Evolutionary conservation across 2,888 invertebrate species (phyloP).

Genomic region (Drosophila vallismaia): DNA sequence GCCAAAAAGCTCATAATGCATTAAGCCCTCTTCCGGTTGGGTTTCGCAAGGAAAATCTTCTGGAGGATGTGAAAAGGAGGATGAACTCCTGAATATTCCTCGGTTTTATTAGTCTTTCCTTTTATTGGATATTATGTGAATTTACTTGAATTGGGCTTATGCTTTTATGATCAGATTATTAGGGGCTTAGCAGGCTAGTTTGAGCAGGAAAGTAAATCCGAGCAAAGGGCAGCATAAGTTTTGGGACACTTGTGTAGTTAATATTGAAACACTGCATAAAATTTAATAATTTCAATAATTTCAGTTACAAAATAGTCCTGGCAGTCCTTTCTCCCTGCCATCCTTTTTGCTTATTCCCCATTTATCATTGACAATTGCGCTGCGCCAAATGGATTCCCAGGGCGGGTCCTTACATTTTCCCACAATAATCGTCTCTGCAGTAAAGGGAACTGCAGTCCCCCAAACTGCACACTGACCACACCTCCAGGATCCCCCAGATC

Average conservation of each 20-base stretch:
- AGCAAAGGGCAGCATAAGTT: no score
- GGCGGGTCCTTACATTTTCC: slow-evolving; percentile 25
- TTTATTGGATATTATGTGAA: slow-evolving; percentile 29
- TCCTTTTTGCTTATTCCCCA: slow-evolving; percentile 12
- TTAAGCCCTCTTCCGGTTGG: slow-evolving; percentile 10
- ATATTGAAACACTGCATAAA: no score
- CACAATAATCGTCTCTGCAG: slow-evolving; percentile 26
- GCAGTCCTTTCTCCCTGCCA: not conserved
- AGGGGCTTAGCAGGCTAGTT: slow-evolving; percentile 1
- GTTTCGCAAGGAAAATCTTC: slow-evolving; percentile 1
- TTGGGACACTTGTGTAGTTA: no score
- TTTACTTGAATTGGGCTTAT: slow-evolving; percentile 15
- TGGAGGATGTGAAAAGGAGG: no score
- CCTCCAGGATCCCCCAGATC: slow-evolving; percentile 20
- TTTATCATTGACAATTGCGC: slow-evolving; percentile 37
- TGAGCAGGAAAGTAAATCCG: no score
- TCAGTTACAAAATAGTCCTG: not conserved
- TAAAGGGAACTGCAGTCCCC: slow-evolving; percentile 24
- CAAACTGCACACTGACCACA: slow-evolving; percentile 7
- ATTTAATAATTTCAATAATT: slow-evolving; percentile 11
- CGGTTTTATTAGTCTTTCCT: slow-evolving; percentile 25
- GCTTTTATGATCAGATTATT: slow-evolving; percentile 33
- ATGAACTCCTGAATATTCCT: slow-evolving; percentile 15
- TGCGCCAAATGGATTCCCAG: slow-evolving; percentile 28
- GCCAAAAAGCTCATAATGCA: slow-evolving; percentile 50